phyloP scores from a whole-genome alignment of 2,888 invertebrate genomes.

The Matsumyia berberina region DNA sequence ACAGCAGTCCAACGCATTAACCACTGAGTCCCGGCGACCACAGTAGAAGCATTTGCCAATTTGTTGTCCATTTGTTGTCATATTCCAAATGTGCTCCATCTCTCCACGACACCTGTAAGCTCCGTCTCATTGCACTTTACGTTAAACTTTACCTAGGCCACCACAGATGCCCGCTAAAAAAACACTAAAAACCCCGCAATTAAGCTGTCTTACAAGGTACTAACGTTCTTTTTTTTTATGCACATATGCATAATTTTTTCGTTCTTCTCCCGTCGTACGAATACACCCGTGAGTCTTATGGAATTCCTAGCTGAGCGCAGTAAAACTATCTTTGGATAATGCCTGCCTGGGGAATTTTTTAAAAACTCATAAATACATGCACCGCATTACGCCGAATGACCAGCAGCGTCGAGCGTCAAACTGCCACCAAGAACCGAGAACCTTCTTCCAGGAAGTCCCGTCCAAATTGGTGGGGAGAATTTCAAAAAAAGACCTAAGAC shows the following conservation, averaged over 20 bases:
- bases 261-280: neutral
- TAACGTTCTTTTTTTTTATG: conserved; percentile 34
- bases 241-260: conserved; percentile 44
- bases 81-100: conserved; percentile 40
- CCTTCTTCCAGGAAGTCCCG: conserved; percentile 18
- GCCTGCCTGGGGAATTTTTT: conserved; percentile 9
- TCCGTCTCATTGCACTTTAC: conserved; percentile 30
- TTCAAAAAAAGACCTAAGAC: conserved; percentile 8
- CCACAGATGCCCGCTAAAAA: conserved; percentile 35
- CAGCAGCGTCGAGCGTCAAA: too few relatives aligned
- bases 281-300: conserved; percentile 3
- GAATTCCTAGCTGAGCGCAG: conserved; percentile 27
- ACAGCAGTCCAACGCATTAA: too few relatives aligned
- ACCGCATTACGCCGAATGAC: conserved; percentile 1
- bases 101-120: too few relatives aligned
- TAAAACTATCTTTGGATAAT: conserved; percentile 38
- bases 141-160: conserved; percentile 23
- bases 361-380: conserved; percentile 33
- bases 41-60: too few relatives aligned
- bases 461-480: neutral
- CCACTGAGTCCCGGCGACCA: too few relatives aligned
- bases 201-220: conserved; percentile 58
- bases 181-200: conserved; percentile 54
- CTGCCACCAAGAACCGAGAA: neutral
- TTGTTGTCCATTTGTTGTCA: too few relatives aligned